These are phyloP conservation scores for Steromphala cineraria DNA, from an alignment of 2,888 invertebrate species.

Conservation along the genomic window DNA sequence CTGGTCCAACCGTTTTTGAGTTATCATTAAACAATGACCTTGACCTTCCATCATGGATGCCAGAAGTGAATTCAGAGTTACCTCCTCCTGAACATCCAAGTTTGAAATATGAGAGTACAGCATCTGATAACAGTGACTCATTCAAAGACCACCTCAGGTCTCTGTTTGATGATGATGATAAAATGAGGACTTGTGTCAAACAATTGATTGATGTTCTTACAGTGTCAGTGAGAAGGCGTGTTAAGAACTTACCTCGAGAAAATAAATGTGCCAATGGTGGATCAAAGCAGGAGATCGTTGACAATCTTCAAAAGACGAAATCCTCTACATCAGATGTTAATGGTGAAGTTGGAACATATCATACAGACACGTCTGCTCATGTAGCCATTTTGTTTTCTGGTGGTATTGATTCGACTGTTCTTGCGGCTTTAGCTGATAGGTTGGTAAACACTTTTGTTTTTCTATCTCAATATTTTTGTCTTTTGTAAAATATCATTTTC, in stretches of 20 bases:
- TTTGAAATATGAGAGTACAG: background rate
- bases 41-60: constrained; percentile 45
- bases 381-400: constrained; percentile 94
- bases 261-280: background rate
- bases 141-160: constrained; percentile 13
- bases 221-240: constrained; percentile 61
- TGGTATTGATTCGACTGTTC: constrained; percentile 94
- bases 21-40: constrained; percentile 28
- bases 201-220: constrained; percentile 70
- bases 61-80: constrained; percentile 40
- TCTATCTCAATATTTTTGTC: no score
- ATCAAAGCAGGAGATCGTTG: background rate
- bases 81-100: constrained; percentile 26
- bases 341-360: background rate
- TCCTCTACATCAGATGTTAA: background rate
- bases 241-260: constrained; percentile 51
- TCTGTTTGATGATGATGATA: constrained; percentile 28
- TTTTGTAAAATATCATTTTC: no score
- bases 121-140: background rate
- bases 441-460: constrained; percentile 66
- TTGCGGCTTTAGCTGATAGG: constrained; percentile 87
- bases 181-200: constrained; percentile 44
- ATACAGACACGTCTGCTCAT: constrained; percentile 78
- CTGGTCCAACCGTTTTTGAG: background rate
- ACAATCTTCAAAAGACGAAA: background rate